Conservation (phyloP, 35 echinoderm and acorn worm species). For the Heliocidaris tuberculata region DNA sequence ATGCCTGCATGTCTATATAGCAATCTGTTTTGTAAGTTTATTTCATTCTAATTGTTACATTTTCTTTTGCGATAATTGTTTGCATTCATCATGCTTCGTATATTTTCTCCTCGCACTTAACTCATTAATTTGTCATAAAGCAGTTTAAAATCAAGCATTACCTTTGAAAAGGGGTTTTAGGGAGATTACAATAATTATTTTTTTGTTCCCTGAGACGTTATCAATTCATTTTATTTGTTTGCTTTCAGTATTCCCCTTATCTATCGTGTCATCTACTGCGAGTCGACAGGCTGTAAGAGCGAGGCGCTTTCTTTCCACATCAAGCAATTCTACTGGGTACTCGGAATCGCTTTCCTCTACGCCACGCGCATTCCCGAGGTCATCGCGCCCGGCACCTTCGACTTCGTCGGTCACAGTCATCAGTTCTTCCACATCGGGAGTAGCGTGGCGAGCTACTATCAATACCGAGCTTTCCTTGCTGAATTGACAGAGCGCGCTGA, state of each 20-base stretch:
- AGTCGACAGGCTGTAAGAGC: conserved; percentile 60
- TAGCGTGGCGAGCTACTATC: conserved; percentile 61
- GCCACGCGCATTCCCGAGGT: conserved; percentile 81
- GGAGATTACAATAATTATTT: too few relatives aligned
- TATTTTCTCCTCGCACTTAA: too few relatives aligned
- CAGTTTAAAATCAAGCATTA: too few relatives aligned
- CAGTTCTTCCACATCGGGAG: conserved; percentile 80
- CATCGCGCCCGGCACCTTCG: conserved; percentile 76
- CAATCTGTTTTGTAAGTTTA: too few relatives aligned
- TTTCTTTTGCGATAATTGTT: too few relatives aligned
- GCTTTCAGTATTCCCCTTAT: conserved; percentile 59
- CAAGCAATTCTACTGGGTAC: conserved; percentile 62
- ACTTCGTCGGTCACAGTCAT: conserved; percentile 91
- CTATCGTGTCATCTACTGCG: conserved; percentile 64
- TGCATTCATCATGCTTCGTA: too few relatives aligned
- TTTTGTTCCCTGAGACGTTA: too few relatives aligned
- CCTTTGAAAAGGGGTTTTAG: too few relatives aligned
- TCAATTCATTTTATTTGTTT: neutral
- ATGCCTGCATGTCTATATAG: too few relatives aligned
- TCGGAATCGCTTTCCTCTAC: conserved; percentile 63
- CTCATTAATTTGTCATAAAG: too few relatives aligned
- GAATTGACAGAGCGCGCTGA: conserved; percentile 67
- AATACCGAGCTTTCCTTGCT: conserved; percentile 48
- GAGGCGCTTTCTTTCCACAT: conserved; percentile 56
- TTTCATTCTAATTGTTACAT: too few relatives aligned